phyloP scores from a whole-genome alignment of 1,140 invertebrate species.

The Drosophila biarmipes region DNA sequence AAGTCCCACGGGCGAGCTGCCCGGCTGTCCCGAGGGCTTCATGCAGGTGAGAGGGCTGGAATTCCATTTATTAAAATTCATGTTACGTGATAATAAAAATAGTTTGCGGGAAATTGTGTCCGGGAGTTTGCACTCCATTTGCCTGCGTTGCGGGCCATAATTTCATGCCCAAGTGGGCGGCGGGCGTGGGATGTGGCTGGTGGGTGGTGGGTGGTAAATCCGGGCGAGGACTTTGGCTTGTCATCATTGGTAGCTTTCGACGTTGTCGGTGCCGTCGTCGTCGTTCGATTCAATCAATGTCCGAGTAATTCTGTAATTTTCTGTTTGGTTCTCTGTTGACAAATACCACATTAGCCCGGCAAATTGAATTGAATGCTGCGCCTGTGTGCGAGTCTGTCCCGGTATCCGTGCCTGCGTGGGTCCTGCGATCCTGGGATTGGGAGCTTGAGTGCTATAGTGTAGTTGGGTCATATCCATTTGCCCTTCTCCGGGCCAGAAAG shows the following conservation, averaged over 20 bases:
- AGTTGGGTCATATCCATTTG: conserved; percentile 35
- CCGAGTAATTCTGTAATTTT: conserved; percentile 82
- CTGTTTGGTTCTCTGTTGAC: conserved; percentile 72
- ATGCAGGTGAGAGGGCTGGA: conserved; percentile 86
- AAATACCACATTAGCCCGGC: conserved; percentile 81
- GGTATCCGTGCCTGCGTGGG: conserved; percentile 25
- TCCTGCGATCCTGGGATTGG: conserved; percentile 31
- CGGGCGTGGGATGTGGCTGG: background rate
- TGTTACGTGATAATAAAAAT: conserved; percentile 68
- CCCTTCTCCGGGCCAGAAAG: conserved; percentile 26
- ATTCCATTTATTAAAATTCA: conserved; percentile 77
- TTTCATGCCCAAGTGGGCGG: conserved; percentile 53
- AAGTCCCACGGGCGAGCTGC: conserved; percentile 84
- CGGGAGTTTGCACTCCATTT: conserved; percentile 74
- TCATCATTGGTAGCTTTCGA: conserved; percentile 50
- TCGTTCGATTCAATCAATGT: conserved; percentile 80
- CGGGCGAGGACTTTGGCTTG: conserved; percentile 32
- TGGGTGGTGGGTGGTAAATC: conserved; percentile 17
- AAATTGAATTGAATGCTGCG: conserved; percentile 78
- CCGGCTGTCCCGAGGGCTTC: conserved; percentile 92
- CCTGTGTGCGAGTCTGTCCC: conserved; percentile 32
- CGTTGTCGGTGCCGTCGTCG: conserved; percentile 24
- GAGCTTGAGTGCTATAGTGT: conserved; percentile 58
- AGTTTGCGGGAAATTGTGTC: conserved; percentile 28
- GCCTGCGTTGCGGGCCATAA: conserved; percentile 48